Evolutionary conservation across 2,113 vertebrate genomes (phyloP).

Genomic region (Crotalus helleri): DNA sequence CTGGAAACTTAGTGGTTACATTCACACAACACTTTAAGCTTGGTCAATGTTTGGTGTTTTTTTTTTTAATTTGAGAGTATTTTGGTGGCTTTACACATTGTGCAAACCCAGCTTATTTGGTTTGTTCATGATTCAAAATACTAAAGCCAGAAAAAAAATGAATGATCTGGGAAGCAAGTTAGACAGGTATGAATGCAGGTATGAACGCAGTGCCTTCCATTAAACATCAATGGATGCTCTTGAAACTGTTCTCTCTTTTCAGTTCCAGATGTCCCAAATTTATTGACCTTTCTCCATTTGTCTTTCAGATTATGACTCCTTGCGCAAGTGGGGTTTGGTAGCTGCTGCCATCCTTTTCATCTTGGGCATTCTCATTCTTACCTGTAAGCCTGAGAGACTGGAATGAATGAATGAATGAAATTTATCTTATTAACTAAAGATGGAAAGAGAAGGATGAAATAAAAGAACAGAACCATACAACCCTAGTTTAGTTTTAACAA

Average conservation of each 20-base stretch:
- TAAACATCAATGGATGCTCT: not conserved
- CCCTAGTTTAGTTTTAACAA: not conserved
- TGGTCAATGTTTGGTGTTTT: too few relatives aligned
- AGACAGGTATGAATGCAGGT: not conserved
- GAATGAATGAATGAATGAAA: not conserved
- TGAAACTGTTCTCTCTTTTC: not conserved
- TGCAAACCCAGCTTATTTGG: not conserved
- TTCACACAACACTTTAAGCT: not conserved
- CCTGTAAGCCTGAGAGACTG: slow-evolving; percentile 44
- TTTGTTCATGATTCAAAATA: not conserved
- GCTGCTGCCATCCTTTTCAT: slow-evolving; percentile 62
- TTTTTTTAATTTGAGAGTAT: not conserved
- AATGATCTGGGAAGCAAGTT: not conserved
- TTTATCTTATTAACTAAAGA: not conserved
- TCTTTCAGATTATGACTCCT: slow-evolving; percentile 29
- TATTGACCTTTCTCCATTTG: not conserved
- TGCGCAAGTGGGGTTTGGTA: slow-evolving; percentile 58
- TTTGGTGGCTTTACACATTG: not conserved
- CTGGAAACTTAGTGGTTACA: not conserved
- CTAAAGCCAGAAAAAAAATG: not conserved
- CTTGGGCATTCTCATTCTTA: slow-evolving; percentile 61
- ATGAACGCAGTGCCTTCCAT: not conserved
- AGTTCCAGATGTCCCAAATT: not conserved
- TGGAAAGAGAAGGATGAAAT: not conserved
- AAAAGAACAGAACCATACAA: not conserved